A percentile compares a stretch with the other conserved stretches of the same genome.
Conservation (phyloP, 2,797 vertebrate species). For the Urocyon cinereoargenteus region DNA sequence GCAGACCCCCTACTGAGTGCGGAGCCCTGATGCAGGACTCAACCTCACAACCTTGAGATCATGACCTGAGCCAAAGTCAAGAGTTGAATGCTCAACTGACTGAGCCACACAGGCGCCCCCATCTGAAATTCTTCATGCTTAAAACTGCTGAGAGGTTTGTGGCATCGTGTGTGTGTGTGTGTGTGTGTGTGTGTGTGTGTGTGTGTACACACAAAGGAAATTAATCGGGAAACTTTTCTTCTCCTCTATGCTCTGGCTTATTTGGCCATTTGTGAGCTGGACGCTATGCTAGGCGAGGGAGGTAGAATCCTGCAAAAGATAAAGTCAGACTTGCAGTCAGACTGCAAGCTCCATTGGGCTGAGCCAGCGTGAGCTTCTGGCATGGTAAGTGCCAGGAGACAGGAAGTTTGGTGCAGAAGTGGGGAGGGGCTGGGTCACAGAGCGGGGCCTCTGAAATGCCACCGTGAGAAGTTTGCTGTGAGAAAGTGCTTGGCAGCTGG, state of each 20-base stretch:
- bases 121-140: slow-evolving; percentile 14
- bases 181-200: no score
- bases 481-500: slow-evolving; percentile 68
- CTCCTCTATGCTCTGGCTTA: slow-evolving; percentile 22
- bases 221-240: slow-evolving; percentile 2
- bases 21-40: no score
- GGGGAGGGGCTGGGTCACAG: not conserved
- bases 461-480: not conserved
- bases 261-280: slow-evolving; percentile 30
- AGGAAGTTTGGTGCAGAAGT: not conserved
- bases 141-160: not conserved
- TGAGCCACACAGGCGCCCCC: not conserved
- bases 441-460: not conserved
- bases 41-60: no score
- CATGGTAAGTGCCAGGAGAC: not conserved
- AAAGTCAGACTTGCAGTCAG: not conserved
- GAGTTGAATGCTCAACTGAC: no score
- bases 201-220: not conserved
- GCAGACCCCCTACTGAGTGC: no score
- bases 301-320: not conserved
- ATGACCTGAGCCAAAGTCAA: no score
- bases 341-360: not conserved
- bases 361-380: not conserved
- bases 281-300: not conserved
- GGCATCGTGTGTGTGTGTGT: not conserved